A percentile compares a stretch with the other conserved stretches of the same genome.
These are phyloP conservation scores for Takifugu flavidus DNA, from an alignment of 2,113 vertebrate species.

Conservation along the genomic window DNA sequence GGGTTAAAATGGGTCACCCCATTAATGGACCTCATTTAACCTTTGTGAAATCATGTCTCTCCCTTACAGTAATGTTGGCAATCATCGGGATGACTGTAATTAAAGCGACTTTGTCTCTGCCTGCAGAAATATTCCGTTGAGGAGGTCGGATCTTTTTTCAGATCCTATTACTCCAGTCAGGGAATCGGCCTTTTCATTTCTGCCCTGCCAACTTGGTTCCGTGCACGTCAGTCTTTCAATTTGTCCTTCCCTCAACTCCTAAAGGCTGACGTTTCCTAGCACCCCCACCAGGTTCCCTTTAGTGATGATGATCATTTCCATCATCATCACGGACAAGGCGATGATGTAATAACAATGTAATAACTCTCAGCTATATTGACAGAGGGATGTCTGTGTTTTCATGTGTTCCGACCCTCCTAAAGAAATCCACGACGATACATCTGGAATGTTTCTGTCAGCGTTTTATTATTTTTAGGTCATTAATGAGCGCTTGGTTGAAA, in stretches of 20 bases:
- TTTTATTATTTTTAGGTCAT: no score
- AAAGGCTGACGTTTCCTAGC: no score
- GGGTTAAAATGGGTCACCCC: slow-evolving; percentile 31
- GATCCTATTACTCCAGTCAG: not conserved
- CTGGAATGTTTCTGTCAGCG: no score
- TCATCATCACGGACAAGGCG: no score
- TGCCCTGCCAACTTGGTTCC: not conserved
- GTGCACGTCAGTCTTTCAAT: not conserved
- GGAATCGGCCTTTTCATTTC: not conserved
- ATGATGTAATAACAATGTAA: no score
- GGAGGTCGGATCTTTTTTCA: not conserved
- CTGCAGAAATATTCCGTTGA: not conserved
- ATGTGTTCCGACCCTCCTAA: no score
- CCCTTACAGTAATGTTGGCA: slow-evolving; percentile 20
- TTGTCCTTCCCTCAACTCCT: not conserved
- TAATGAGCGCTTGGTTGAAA: no score
- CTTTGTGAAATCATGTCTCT: slow-evolving; percentile 26
- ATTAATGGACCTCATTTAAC: slow-evolving; percentile 33
- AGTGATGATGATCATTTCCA: no score
- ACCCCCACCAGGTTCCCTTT: no score
- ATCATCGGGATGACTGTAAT: slow-evolving; percentile 16
- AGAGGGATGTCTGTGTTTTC: no score
- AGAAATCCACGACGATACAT: no score
- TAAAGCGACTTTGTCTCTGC: not conserved
- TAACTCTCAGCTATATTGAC: no score